Evolutionary conservation across 2,888 invertebrate species (phyloP), one percentile per base, ranked within the genome.

Genomic region (Taenaris catops): DNA sequence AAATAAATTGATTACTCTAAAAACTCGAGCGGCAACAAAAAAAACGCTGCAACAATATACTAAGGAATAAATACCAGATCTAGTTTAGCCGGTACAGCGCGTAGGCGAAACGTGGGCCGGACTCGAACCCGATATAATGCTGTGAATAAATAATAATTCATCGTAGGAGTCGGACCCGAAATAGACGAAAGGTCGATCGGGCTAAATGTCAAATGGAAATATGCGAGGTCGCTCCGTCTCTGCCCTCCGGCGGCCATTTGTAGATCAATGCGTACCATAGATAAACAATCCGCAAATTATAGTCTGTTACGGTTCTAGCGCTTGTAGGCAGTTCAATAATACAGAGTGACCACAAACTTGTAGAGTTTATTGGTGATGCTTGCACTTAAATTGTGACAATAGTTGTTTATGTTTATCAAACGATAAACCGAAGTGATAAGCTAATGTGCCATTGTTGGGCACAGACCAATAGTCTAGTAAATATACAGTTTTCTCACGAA

Each of bases 191-290:
- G 80, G 80, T 83, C 80, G 53, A 8, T 59, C 57, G 66, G 72
- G 73, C 72, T 71, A 78, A 80, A 83, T 83, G 80, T 80, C 80
- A 81, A 69, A 67, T 53, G 38, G 53, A 58, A 41, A 34, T 46
- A 46, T 46, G 55, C 71, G 66, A 73, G 68, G 67, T 67, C 67
- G 59, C 46, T 51, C 52, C 57, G 55, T 53, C 59, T 57, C 53
- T 49, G 64, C 70, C 76, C 64, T 48, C 53, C 41, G 66, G 70
- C 64, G 28, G 33, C 37, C 43, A 43, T 50, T 51, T 49, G 44
- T 46, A 36, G 40, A 48, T 42, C 40, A 38, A 44, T 38, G 39
- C 36, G 34, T 45, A 41, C 38, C 38, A 41, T 32, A 48, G 46
- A 46, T 51, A 48, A 49, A 51, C 46, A 49, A 44, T 48, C 48